Base-by-base conservation (phyloP, 2,113 vertebrate genomes). In the Cebidichthys violaceus region DNA sequence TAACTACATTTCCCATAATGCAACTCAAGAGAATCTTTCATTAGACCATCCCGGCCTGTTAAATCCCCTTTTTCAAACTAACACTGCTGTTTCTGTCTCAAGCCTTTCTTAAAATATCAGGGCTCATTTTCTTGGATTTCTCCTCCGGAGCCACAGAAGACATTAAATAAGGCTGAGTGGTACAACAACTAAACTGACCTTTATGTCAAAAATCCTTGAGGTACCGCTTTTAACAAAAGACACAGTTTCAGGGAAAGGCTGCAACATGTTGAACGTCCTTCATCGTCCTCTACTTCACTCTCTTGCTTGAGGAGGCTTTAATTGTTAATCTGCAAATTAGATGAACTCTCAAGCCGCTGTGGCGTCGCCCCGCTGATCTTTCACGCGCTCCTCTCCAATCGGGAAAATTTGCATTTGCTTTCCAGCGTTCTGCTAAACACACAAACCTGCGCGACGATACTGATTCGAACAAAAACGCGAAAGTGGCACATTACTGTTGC, bases 311-410 rank as follows among this genome's bases (percentile, higher is more conserved):
- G 55, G 45, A 75, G 11, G 18, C 27, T 79, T 82, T 52, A 69
- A 86, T 85, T 85, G 75, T 66, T 70, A 29, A 85, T 71, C 77
- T 76, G 39, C 10, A 75, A 77, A 59, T 72, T 15, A 65, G 10
- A 65, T 18, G 7, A 41, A 70, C 62, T 77, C 72, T 73, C 41
- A 54, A 70, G 39, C 64, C 24, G 43, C 69, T 50, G 80, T 4
- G 4, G 37, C 14, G 60, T 59, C 47, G 60, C 75, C 20, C 69
- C 50, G 0, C 5, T 43, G 33, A 7, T 17, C 47, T 35, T 27
- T 54, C 31, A 1, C 29, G 20, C 62, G 29, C 17, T 75, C 0
- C 67, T 33, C 18, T n/a, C 35, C 4, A 27, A 57, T 62, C 67
- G 20, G 6, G n/a, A n/a, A 83, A 54, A 68, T 52, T n/a, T 55